Evolutionary conservation across 2,888 invertebrate species (phyloP), one percentile per base, ranked within the genome.

Genomic region (Drosophila colorata): DNA sequence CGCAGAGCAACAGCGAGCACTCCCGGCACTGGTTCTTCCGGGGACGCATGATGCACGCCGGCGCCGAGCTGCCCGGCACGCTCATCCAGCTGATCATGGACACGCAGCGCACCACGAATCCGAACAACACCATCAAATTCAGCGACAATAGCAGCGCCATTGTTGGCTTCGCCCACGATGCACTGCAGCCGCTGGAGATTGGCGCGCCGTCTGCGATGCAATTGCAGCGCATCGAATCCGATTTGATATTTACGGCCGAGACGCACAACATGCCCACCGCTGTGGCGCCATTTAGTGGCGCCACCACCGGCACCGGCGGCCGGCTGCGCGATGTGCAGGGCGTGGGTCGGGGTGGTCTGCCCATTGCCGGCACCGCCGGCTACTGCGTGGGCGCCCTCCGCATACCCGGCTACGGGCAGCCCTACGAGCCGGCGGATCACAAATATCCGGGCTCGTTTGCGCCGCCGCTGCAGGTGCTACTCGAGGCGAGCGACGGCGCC

Each of bases 1-100:
- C 99, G 3, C 99, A 99, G 92, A 98, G 98, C 31, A 99, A 99
- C 91, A 98, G 98, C 92, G 99, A 99, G 91, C 99, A 99, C 92
- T 98, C 98, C 69, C 94, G 99, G 5, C 99, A 99, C 93, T 99
- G 99, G 99, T 99, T 99, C 93, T 99, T 99, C 93, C 97, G 97
- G 93, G 98, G 98, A 0, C 95, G 95, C 89, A 95, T 98, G 93
- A 92, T 97, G 49, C 93, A 98, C 48, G 97, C 99, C 93, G 97
- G 96, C 0, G 91, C 94, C 79, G 92, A 95, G 80, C 95, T 95
- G 88, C 93, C 95, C n/a, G 94, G 96, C 88, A 97, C 98, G 0
- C 93, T 99, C 11, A 96, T 99, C 85, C 95, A 97, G 89, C 96
- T 98, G 96, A 97, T 99, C 48, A 96, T 97, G 88, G 95, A 95